Evolutionary conservation across 2,888 invertebrate genomes (phyloP), one percentile per base, ranked within the genome.

Genomic region (Eumacrocentrus americanus): DNA sequence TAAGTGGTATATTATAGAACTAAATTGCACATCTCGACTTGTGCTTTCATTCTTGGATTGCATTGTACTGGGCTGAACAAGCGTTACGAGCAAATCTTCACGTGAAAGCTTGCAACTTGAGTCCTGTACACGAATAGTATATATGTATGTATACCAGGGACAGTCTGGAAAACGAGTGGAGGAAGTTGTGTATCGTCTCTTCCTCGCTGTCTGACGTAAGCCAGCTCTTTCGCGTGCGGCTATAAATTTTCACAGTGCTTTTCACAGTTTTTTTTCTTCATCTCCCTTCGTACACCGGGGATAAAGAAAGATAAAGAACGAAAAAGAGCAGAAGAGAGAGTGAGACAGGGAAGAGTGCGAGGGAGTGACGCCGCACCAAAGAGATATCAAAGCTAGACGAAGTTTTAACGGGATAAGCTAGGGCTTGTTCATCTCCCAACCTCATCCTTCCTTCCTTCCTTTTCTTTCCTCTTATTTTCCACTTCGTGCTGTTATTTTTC

Each of bases 161-260:
- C n/a, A n/a, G n/a, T n/a, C n/a, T 18, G 42, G 38, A 61, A 53
- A 52, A 34, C 34, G 37, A 42, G 42, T 38, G 54, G 38, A 40
- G 47, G 55, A 46, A 42, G 58, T 44, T 40, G 23, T 47, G n/a
- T n/a, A n/a, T n/a, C 35, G 35, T 35, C 29, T 54, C 42, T 38
- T 58, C 20, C 25, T 14, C 29, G 29, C 9, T 29, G 29, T 4
- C 9, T 29, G 29, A 29, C 44, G 60, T 46, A 47, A 34, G 38
- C 58, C 60, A 63, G 63, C 60, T 63, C 59, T 42, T 20, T 55
- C 52, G 37, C 48, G 55, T 51, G 55, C 60, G 56, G 62, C 60
- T 60, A 65, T 68, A 68, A 69, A 69, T 69, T 68, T 64, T 64
- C 65, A 61, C 67, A 60, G 60, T 53, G 60, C 62, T 67, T 67